A percentile compares a stretch with the other conserved stretches of the same genome.
phyloP scores from a whole-genome alignment of 1,140 invertebrate species.

The Carposina sasakii region DNA sequence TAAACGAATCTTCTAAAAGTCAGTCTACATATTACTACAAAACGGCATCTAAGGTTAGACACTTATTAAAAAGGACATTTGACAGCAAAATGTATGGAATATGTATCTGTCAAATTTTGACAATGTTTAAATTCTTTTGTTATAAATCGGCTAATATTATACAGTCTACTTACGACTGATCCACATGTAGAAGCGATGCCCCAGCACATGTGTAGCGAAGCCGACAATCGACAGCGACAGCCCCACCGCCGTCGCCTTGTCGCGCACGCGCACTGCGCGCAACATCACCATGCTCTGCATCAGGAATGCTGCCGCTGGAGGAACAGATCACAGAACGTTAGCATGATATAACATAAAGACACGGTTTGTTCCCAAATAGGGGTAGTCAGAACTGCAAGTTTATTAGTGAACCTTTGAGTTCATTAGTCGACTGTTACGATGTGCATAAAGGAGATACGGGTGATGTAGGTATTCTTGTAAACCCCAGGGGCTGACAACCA shows the following conservation, averaged over 20 bases:
- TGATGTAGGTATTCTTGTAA: too few species aligned
- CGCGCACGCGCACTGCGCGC: constrained; percentile 29
- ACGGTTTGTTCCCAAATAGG: background rate
- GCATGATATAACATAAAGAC: background rate
- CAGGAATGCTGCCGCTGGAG: constrained; percentile 42
- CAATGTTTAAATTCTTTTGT: too few species aligned
- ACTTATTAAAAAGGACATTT: too few species aligned
- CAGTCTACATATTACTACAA: too few species aligned
- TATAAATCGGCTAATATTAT: too few species aligned
- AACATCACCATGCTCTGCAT: constrained; percentile 57
- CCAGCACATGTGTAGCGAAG: constrained; percentile 35
- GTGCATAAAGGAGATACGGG: too few species aligned
- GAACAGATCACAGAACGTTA: background rate
- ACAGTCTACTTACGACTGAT: constrained; percentile 42
- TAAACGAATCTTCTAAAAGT: too few species aligned
- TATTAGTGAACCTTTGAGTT: background rate
- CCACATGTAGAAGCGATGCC: constrained; percentile 44
- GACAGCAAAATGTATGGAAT: too few species aligned
- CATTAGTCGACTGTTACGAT: too few species aligned
- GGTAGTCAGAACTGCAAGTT: background rate
- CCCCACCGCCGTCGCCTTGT: constrained; percentile 47
- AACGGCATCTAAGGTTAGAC: too few species aligned
- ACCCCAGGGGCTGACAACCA: too few species aligned
- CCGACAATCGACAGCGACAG: constrained; percentile 32
- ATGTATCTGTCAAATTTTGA: too few species aligned